Conservation (phyloP, 2,113 vertebrate species). For the Ascaphus truei region DNA sequence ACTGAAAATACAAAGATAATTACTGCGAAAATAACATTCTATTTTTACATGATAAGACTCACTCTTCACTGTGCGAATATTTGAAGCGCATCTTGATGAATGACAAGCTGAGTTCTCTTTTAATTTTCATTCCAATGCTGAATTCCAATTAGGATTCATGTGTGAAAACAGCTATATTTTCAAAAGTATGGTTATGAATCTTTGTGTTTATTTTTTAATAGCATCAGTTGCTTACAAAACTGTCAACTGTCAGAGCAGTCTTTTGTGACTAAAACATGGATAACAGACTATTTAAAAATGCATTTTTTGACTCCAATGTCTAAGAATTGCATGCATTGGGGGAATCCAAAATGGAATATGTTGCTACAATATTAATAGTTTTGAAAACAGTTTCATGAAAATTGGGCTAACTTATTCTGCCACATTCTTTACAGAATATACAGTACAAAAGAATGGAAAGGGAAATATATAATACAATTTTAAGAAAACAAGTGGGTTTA, state of each 20-base stretch:
- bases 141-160: constrained; percentile 20
- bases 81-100: constrained; percentile 25
- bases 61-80: background rate
- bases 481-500: too few species aligned
- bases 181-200: constrained; percentile 15
- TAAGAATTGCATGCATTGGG: constrained; percentile 21
- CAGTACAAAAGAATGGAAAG: too few species aligned
- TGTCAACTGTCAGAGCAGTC: constrained; percentile 30
- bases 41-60: constrained; percentile 27
- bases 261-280: constrained; percentile 28
- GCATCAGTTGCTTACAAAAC: constrained; percentile 29
- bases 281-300: constrained; percentile 35
- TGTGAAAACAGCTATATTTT: background rate
- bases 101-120: constrained; percentile 27
- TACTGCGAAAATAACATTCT: constrained; percentile 24
- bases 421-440: background rate
- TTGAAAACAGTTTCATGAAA: constrained; percentile 9
- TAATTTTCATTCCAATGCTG: constrained; percentile 23
- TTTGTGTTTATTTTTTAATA: constrained; percentile 27
- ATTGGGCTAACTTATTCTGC: constrained; percentile 2
- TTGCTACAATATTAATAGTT: constrained; percentile 25
- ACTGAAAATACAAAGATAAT: constrained; percentile 10
- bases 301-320: constrained; percentile 23
- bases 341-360: constrained; percentile 16
- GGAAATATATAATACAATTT: too few species aligned